These are phyloP conservation scores for Drosophila seguyi DNA, from an alignment of 1,140 invertebrate species.

Conservation along the genomic window DNA sequence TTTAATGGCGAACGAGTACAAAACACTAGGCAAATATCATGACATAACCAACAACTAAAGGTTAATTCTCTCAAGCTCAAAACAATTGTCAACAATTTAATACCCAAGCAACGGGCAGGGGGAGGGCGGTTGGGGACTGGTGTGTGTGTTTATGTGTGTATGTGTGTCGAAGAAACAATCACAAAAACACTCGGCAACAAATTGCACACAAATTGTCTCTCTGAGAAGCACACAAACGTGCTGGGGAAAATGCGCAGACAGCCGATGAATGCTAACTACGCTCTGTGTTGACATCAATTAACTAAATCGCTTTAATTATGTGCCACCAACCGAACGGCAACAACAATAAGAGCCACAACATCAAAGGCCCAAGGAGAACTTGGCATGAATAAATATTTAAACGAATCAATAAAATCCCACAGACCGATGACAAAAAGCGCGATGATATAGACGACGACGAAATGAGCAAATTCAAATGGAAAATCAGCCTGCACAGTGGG, in stretches of 20 bases:
- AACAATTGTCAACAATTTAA: slow-evolving; percentile 83
- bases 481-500: background rate
- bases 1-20: slow-evolving; percentile 26
- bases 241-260: slow-evolving; percentile 47
- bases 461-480: slow-evolving; percentile 28
- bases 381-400: slow-evolving; percentile 53
- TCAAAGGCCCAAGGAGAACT: slow-evolving; percentile 31
- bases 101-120: slow-evolving; percentile 29
- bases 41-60: slow-evolving; percentile 77
- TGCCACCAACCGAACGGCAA: slow-evolving; percentile 30
- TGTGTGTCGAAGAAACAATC: slow-evolving; percentile 27
- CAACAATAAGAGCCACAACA: slow-evolving; percentile 5
- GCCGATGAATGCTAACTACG: slow-evolving; percentile 60
- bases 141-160: no score
- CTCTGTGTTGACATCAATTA: slow-evolving; percentile 73
- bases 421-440: slow-evolving; percentile 59
- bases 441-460: slow-evolving; percentile 16
- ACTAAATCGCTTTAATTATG: slow-evolving; percentile 74
- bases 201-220: slow-evolving; percentile 61
- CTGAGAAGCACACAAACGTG: slow-evolving; percentile 20
- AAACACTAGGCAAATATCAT: slow-evolving; percentile 47
- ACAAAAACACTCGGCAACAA: slow-evolving; percentile 60
- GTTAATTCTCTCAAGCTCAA: slow-evolving; percentile 81
- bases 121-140: no score
- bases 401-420: slow-evolving; percentile 73